Evolutionary conservation across 2,888 invertebrate species (phyloP).

Genomic region (Escarpia spicata): DNA sequence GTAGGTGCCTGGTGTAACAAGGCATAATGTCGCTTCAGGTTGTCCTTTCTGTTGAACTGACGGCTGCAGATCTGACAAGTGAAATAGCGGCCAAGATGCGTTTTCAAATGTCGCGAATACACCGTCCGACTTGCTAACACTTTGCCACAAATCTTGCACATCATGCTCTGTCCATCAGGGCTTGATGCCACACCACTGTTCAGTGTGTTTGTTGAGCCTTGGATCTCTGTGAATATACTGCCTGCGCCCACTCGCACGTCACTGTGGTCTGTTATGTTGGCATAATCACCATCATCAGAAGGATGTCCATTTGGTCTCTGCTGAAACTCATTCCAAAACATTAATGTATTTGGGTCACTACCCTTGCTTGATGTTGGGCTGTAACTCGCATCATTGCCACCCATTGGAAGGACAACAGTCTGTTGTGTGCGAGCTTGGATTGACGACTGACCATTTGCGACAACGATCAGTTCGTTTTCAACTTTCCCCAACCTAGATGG

Average conservation of each 20-base stretch:
- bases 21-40: not conserved
- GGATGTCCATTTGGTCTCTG: not conserved
- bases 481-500: not conserved
- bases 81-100: not conserved
- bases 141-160: not conserved
- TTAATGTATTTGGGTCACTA: not conserved
- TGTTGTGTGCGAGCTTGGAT: not conserved
- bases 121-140: conserved; percentile 1
- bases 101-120: not conserved
- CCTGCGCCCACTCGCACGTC: not conserved
- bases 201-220: not conserved
- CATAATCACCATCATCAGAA: not conserved
- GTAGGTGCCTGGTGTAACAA: not conserved
- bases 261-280: not conserved
- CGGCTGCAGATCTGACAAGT: not conserved
- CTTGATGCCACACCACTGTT: not conserved
- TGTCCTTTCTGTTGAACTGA: conserved; percentile 4
- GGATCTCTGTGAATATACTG: not conserved
- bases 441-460: not conserved
- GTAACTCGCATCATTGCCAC: not conserved
- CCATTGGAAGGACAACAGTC: not conserved
- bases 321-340: not conserved
- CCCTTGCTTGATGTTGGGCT: not conserved
- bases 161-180: not conserved
- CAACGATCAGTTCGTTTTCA: not conserved